Evolutionary conservation across 92 coral and sea anemone genomes (phyloP), one percentile per base, ranked within the genome.

Genomic region (Nematostella vectensis): DNA sequence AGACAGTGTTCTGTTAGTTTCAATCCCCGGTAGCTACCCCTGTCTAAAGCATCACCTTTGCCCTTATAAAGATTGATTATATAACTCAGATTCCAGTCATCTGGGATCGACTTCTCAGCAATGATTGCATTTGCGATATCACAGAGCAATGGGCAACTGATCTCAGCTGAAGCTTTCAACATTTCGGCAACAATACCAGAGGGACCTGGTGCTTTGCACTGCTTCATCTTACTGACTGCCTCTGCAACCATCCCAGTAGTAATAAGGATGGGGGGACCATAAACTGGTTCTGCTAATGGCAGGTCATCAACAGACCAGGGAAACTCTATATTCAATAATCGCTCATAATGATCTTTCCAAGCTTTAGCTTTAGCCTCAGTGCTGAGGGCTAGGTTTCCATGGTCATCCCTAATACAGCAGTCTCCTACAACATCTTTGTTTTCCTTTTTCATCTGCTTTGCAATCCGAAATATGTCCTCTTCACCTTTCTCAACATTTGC

Each of bases 371-470:
- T 69, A 9, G 10, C 60, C 4, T 31, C 62, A 70, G 37, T 56
- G 12, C 25, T 61, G 28, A 70, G 42, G 11, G 71, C 24, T n/a
- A 70, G 44, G 29, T 33, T 31, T 10, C 77, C 60, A 24, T 55
- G 49, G 54, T 61, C 63, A 52, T 60, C 33, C 47, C 61, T 70
- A 8, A 70, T 31, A 51, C 62, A 49, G 47, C 44, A 44, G 10
- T 70, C 63, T 13, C 77, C 77, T 22, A 70, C 44, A 17, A 70
- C 71, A 70, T 70, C 71, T 15, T 26, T 43, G 47, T 70, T 70
- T 24, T 51, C 44, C 16, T 33, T 47, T 42, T 57, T 62, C 37
- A 70, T 62, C 55, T 61, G 77, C 22, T 50, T 52, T 31, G 47
- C 62, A n/a, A 70, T 54, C 9, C 55, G 61, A 39, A 27, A 62